Percentiles rank a stretch among this genome's conserved stretches.
Evolutionary conservation across 2,113 vertebrate species (phyloP).

Genomic region (Gadus macrocephalus): DNA sequence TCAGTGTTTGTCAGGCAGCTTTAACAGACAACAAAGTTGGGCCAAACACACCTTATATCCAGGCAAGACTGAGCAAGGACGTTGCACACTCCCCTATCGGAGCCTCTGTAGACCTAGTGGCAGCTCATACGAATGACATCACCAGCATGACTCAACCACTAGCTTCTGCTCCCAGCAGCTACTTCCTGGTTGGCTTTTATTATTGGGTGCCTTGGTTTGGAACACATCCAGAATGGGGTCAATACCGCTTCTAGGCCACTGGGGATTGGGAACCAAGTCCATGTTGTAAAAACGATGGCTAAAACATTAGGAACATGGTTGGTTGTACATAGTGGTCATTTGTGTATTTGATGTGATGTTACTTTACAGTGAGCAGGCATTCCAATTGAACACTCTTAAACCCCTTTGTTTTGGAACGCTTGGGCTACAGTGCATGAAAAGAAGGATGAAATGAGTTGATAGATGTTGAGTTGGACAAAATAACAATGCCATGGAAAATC

Average conservation of each 20-base stretch:
- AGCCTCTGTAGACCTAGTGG: slow-evolving; percentile 15
- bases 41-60: slow-evolving; percentile 26
- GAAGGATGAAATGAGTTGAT: no score
- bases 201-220: slow-evolving; percentile 16
- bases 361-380: no score
- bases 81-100: not conserved
- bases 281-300: no score
- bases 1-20: slow-evolving; percentile 13
- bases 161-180: slow-evolving; percentile 37
- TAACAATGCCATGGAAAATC: no score
- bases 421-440: no score
- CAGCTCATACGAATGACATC: slow-evolving; percentile 43
- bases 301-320: no score
- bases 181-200: slow-evolving; percentile 43
- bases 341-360: no score
- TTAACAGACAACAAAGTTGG: slow-evolving; percentile 13
- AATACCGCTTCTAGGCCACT: not conserved
- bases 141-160: slow-evolving; percentile 44
- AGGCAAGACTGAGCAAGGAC: slow-evolving; percentile 51
- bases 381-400: no score
- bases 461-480: not conserved
- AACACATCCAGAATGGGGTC: slow-evolving; percentile 1
- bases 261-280: not conserved
- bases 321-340: no score
- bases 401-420: no score